Percentiles rank a stretch among this genome's conserved stretches.
Evolutionary conservation across 2,113 vertebrate species (phyloP).

Genomic region (Coreoperca whiteheadi): DNA sequence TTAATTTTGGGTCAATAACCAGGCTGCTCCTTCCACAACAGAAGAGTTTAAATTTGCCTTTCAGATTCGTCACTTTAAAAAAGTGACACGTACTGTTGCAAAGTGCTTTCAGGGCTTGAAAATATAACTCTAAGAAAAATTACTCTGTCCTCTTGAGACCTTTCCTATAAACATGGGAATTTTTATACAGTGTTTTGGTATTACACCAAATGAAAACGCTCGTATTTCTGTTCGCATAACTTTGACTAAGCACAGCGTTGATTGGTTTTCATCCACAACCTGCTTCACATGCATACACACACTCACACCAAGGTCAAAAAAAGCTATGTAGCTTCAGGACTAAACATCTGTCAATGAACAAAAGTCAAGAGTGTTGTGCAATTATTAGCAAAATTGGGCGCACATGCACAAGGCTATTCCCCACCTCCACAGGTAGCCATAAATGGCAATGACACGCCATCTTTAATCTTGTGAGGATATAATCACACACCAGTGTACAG

Average conservation of each 20-base stretch:
- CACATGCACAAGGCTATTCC: not conserved
- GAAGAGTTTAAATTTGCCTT: slow-evolving; percentile 19
- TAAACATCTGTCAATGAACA: not conserved
- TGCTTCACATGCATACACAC: not conserved
- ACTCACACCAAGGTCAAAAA: not conserved
- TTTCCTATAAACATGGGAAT: not conserved
- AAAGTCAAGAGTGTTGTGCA: not conserved
- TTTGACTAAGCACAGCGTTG: not conserved
- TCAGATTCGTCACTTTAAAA: slow-evolving; percentile 23
- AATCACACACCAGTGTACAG: not conserved
- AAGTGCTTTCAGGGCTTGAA: slow-evolving; percentile 4
- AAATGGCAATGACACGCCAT: not conserved
- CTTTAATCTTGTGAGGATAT: not conserved
- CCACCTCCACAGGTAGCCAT: not conserved
- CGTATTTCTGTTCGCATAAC: not conserved
- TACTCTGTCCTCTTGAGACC: not conserved
- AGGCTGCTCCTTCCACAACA: not conserved
- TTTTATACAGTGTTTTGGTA: not conserved
- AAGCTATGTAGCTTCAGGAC: not conserved
- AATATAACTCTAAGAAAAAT: slow-evolving; percentile 9
- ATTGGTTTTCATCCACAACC: not conserved
- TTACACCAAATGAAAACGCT: not conserved
- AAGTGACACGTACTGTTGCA: slow-evolving; percentile 9
- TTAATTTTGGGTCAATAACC: slow-evolving; percentile 1
- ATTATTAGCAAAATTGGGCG: not conserved